Evolutionary conservation across 1,140 invertebrate species (phyloP).

Genomic region (Euura lappo): DNA sequence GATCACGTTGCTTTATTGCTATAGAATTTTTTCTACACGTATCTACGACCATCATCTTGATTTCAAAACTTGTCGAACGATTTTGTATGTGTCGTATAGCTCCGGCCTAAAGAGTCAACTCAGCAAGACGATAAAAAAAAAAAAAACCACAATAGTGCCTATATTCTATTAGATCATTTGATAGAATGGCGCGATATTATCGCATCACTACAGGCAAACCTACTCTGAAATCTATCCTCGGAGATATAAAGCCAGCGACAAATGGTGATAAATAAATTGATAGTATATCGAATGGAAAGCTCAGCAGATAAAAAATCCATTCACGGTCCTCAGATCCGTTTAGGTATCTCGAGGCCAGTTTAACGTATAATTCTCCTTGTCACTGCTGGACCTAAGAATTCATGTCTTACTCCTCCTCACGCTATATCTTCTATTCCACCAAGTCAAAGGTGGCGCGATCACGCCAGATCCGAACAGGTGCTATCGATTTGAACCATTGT

Average conservation of each 20-base stretch:
- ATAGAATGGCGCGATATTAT: constrained; percentile 2
- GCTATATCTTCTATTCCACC: too few species aligned
- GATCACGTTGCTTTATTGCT: constrained; percentile 1
- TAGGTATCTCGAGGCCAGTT: background rate
- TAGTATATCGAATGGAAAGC: constrained; percentile 2
- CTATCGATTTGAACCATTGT: too few species aligned
- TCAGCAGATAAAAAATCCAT: background rate
- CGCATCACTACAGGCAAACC: constrained; percentile 1
- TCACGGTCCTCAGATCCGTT: background rate
- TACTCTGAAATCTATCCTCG: background rate
- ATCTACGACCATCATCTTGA: background rate
- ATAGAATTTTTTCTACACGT: background rate
- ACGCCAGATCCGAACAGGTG: too few species aligned
- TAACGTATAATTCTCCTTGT: background rate
- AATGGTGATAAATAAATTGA: constrained; percentile 5
- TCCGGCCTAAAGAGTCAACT: too few species aligned
- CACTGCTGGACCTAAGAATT: too few species aligned
- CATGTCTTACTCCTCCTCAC: too few species aligned
- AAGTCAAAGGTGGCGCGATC: too few species aligned
- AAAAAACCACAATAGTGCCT: background rate
- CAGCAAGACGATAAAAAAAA: background rate
- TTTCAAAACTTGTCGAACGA: constrained; percentile 1
- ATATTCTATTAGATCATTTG: background rate
- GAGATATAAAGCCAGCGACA: background rate
- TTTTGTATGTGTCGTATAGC: background rate